Conservation (phyloP, 2,888 invertebrate genomes). For the Pyralis farinalis region DNA sequence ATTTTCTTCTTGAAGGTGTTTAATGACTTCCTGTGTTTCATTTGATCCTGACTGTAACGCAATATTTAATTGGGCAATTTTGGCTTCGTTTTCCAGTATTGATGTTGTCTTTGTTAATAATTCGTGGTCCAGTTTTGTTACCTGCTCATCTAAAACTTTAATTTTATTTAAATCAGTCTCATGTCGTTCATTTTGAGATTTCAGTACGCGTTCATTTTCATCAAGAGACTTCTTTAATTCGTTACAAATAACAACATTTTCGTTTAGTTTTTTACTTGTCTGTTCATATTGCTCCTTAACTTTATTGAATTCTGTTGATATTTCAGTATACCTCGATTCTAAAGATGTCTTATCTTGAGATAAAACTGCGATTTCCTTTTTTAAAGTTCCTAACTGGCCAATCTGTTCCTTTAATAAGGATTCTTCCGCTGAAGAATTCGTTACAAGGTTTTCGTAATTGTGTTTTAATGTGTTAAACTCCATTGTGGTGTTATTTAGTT, state of each 20-base stretch:
- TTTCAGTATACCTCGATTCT: conserved; percentile 49
- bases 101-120: conserved; percentile 38
- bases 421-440: conserved; percentile 66
- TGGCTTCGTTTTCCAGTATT: conserved; percentile 49
- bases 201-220: conserved; percentile 56
- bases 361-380: conserved; percentile 49
- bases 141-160: conserved; percentile 46
- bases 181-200: conserved; percentile 45
- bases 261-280: conserved; percentile 42
- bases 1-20: conserved; percentile 56
- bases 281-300: conserved; percentile 46
- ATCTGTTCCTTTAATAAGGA: conserved; percentile 60
- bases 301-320: conserved; percentile 39
- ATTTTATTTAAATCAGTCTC: conserved; percentile 45
- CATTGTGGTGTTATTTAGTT: conserved; percentile 53
- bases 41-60: conserved; percentile 44
- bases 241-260: conserved; percentile 34
- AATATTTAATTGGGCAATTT: conserved; percentile 46
- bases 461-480: conserved; percentile 61
- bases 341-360: conserved; percentile 54
- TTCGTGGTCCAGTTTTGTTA: conserved; percentile 45
- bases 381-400: conserved; percentile 50
- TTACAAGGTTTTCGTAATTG: conserved; percentile 61
- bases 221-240: conserved; percentile 45
- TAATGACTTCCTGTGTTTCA: conserved; percentile 50